Evolutionary conservation across 2,797 vertebrate species (phyloP).

Genomic region (Coendou prehensilis): DNA sequence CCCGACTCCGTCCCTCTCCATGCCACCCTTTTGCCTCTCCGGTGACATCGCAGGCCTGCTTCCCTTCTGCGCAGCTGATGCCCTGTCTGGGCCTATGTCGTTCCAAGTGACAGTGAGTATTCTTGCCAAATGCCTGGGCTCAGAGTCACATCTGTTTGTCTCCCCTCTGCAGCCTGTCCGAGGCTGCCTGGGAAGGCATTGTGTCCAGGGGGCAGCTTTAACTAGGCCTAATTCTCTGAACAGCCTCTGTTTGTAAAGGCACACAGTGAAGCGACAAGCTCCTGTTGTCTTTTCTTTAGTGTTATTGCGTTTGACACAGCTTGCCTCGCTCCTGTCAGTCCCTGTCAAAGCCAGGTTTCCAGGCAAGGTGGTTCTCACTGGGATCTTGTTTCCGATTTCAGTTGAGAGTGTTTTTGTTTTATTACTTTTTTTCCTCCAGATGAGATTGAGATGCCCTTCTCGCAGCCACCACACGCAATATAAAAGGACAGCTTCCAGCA

Average conservation of each 20-base stretch:
- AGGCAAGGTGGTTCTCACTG: constrained; percentile 89
- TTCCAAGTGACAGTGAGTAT: constrained; percentile 97
- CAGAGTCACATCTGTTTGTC: constrained; percentile 99
- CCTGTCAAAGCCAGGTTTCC: constrained; percentile 90
- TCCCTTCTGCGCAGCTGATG: constrained; percentile 95
- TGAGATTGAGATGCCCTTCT: constrained; percentile 86
- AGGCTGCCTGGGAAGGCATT: constrained; percentile 88
- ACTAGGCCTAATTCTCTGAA: constrained; percentile 90
- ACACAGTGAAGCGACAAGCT: constrained; percentile 88
- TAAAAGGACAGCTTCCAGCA: constrained; percentile 91
- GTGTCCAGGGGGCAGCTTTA: constrained; percentile 90
- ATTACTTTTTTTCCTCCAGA: constrained; percentile 55
- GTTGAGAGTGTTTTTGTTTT: neutral
- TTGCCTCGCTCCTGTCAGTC: constrained; percentile 89
- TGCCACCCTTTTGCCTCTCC: constrained; percentile 82
- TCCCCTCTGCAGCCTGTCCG: constrained; percentile 92
- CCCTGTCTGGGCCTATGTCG: constrained; percentile 96
- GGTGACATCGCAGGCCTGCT: constrained; percentile 89
- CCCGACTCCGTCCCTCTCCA: constrained; percentile 84
- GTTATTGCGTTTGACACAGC: constrained; percentile 91
- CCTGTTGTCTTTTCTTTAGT: constrained; percentile 89
- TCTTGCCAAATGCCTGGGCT: constrained; percentile 99
- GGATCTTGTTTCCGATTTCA: constrained; percentile 77
- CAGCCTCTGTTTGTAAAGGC: constrained; percentile 89
- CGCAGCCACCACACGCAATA: constrained; percentile 87